phyloP scores from a whole-genome alignment of 2,888 invertebrate genomes.

The Labia minor region DNA sequence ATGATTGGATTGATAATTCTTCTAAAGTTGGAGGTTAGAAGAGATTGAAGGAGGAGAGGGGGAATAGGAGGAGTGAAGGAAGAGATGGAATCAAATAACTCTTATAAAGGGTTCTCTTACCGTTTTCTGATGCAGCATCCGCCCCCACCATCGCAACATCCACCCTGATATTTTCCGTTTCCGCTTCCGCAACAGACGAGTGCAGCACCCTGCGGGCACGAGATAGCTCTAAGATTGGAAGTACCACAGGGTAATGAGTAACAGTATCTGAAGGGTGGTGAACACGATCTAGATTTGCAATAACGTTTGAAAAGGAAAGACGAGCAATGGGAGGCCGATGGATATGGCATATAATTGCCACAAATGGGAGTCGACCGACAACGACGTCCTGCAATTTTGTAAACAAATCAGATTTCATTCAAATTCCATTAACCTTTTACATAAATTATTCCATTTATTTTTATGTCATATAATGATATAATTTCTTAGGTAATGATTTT shows the following conservation, averaged over 20 bases:
- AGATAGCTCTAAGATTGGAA: not conserved
- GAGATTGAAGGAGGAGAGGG: not conserved
- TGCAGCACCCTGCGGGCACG: not conserved
- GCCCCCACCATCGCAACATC: slow-evolving; percentile 1
- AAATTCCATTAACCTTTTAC: too few species aligned
- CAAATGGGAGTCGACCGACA: not conserved
- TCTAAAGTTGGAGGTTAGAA: not conserved
- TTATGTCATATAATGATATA: too few species aligned
- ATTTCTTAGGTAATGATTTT: too few species aligned
- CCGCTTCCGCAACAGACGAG: not conserved
- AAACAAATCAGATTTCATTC: too few species aligned
- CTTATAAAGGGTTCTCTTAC: not conserved
- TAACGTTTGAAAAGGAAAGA: not conserved
- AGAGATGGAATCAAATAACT: not conserved
- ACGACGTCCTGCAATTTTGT: not conserved
- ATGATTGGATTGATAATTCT: too few species aligned
- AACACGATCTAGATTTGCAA: slow-evolving; percentile 2
- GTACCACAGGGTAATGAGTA: not conserved
- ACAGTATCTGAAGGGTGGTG: not conserved
- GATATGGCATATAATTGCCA: too few species aligned
- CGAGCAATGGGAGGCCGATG: not conserved
- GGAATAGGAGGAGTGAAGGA: not conserved
- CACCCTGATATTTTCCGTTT: not conserved
- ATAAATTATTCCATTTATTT: too few species aligned
- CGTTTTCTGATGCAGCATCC: not conserved